Percentiles rank a stretch among this genome's conserved stretches.
Conservation (phyloP, 1,140 invertebrate genomes). For the Ips nitidus region DNA sequence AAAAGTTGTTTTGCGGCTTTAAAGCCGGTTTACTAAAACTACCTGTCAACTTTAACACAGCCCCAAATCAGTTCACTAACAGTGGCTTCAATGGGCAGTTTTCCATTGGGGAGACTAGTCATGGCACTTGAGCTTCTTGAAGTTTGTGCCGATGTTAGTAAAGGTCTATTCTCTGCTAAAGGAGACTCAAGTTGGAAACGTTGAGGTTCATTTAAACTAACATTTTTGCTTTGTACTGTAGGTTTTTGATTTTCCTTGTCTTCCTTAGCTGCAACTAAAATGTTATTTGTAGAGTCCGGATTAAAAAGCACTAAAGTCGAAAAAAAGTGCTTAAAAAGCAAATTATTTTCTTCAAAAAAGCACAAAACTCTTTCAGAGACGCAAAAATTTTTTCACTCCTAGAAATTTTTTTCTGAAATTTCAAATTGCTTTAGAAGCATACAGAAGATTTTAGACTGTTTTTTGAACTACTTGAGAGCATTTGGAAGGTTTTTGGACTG, state of each 20-base stretch:
- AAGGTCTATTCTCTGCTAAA: background rate
- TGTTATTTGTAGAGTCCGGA: no score
- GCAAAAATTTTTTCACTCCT: no score
- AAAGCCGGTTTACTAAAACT: background rate
- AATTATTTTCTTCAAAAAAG: no score
- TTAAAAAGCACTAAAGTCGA: no score
- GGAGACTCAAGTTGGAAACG: background rate
- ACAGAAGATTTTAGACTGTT: no score
- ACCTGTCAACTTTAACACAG: conserved; percentile 54
- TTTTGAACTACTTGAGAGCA: no score
- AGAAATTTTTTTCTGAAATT: no score
- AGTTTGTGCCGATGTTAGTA: conserved; percentile 21
- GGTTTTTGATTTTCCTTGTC: conserved; percentile 28
- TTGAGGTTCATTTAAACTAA: background rate
- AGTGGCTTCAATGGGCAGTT: conserved; percentile 56
- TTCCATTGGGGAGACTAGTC: conserved; percentile 46
- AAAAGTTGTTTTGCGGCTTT: background rate
- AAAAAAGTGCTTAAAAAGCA: no score
- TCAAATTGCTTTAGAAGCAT: no score
- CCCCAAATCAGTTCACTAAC: conserved; percentile 57
- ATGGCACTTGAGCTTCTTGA: conserved; percentile 42
- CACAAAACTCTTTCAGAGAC: no score
- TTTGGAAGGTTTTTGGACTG: no score
- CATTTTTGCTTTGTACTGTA: background rate
- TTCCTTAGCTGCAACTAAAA: conserved; percentile 6